A percentile compares a stretch with the other conserved stretches of the same genome.
phyloP scores from a whole-genome alignment of 92 coral and sea anemone genomes.

The Montipora capitata region DNA sequence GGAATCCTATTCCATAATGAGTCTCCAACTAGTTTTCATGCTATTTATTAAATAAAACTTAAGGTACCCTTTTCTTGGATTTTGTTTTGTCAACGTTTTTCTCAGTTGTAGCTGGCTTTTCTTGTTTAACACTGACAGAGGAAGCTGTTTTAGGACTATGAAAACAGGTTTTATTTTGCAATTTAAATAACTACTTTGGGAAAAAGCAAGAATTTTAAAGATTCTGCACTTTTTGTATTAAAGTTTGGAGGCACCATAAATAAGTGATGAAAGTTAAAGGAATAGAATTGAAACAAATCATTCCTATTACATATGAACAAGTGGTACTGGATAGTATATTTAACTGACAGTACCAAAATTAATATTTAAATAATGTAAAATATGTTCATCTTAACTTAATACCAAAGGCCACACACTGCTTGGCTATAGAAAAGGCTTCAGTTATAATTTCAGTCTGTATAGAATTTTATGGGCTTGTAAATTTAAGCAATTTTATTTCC shows the following conservation, averaged over 20 bases:
- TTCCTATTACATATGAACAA: conserved; percentile 10
- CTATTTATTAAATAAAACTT: conserved; percentile 30
- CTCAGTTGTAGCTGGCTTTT: conserved; percentile 36
- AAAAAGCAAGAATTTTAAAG: conserved; percentile 18
- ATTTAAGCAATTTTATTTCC: conserved; percentile 74
- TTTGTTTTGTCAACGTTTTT: background rate
- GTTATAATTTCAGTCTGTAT: conserved; percentile 57
- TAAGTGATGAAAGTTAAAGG: conserved; percentile 12
- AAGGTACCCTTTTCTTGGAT: background rate
- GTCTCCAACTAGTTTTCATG: conserved; percentile 1
- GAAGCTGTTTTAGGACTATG: conserved; percentile 25
- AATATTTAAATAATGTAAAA: conserved; percentile 64
- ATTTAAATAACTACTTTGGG: conserved; percentile 21
- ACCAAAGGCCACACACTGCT: conserved; percentile 39
- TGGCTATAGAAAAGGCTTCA: conserved; percentile 35
- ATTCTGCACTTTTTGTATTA: conserved; percentile 46
- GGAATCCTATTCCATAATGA: background rate
- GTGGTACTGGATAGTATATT: conserved; percentile 50
- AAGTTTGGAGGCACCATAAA: conserved; percentile 27
- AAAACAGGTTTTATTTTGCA: conserved; percentile 54
- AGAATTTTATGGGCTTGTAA: conserved; percentile 77
- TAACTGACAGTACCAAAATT: conserved; percentile 52
- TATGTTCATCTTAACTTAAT: conserved; percentile 29
- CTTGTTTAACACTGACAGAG: conserved; percentile 2
- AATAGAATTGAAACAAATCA: conserved; percentile 8